Evolutionary conservation across 2,888 invertebrate genomes (phyloP), one percentile per base, ranked within the genome.

Genomic region (Ceriagrion tenellum): DNA sequence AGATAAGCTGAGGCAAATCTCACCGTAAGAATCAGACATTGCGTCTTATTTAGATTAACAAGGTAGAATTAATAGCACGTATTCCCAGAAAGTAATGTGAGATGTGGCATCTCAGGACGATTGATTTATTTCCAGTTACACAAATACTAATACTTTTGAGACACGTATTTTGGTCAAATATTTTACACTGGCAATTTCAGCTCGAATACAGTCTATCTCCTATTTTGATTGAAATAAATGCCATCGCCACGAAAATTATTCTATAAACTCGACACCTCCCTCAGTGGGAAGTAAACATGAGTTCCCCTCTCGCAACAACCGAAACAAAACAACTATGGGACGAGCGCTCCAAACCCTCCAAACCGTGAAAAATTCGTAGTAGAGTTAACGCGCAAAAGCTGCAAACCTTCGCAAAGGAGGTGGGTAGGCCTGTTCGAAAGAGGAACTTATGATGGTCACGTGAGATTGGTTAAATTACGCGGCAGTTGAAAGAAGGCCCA

Each of bases 11-110:
- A 35, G 23, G 56, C 18, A 55, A 63, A 69, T 35, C 95, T 96
- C 95, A 96, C 96, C 96, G 95, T 96, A 96, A 10, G 96, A 95
- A 95, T 96, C 96, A 12, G 96, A 96, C 96, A 96, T 96, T 89
- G 69, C 95, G 23, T 69, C 13, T 10, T 30, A 59, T 13, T 35
- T 26, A 10, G 13, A 69, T 47, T 47, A 13, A 69, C n/a, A n/a
- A 16, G 13, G 69, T n/a, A 13, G 18, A 74, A 8, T 47, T 63
- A 93, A 74, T 55, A 0, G 20, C 63, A 47, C 20, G 26, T 81
- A 81, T 30, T 81, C 16, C 35, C 13, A 6, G 47, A n/a, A 47
- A 8, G n/a, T 47, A 35, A 47, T n/a, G 12, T 0, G n/a, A 74
- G n/a, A 35, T 40, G 26, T 89, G 88, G 63, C 93, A 93, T 93